A percentile compares a stretch with the other conserved stretches of the same genome.
phyloP scores from a whole-genome alignment of 2,113 vertebrate genomes.

The Numenius arquata region DNA sequence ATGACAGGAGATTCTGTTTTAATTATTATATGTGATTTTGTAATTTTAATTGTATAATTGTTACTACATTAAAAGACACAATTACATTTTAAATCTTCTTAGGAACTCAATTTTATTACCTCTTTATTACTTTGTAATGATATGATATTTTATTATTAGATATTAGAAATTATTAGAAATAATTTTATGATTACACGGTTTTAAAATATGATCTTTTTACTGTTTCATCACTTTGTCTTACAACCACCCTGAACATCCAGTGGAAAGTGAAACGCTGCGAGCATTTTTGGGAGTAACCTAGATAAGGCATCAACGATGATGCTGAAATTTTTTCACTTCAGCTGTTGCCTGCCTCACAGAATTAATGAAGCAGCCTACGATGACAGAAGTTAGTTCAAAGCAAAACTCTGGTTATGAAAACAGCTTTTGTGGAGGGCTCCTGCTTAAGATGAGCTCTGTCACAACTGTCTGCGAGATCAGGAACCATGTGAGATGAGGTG shows the following conservation, averaged over 20 bases:
- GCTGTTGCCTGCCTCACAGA: neutral
- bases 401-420: slow-evolving; percentile 10
- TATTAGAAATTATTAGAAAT: slow-evolving; percentile 52
- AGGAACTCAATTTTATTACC: slow-evolving; percentile 67
- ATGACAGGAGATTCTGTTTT: neutral
- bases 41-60: slow-evolving; percentile 68
- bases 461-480: slow-evolving; percentile 42
- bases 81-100: slow-evolving; percentile 69
- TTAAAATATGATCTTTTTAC: slow-evolving; percentile 55
- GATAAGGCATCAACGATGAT: neutral
- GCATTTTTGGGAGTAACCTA: neutral
- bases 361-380: slow-evolving; percentile 26
- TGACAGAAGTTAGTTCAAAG: slow-evolving; percentile 54
- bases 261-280: slow-evolving; percentile 9
- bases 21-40: slow-evolving; percentile 51
- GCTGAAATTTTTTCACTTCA: neutral
- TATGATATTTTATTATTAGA: slow-evolving; percentile 68
- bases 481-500: neutral
- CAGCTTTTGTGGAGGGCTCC: slow-evolving; percentile 20
- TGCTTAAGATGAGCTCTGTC: neutral
- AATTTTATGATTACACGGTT: slow-evolving; percentile 50
- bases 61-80: slow-evolving; percentile 55
- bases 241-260: neutral
- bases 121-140: slow-evolving; percentile 73
- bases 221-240: neutral